Evolutionary conservation across 2,797 vertebrate genomes (phyloP).

Genomic region (Lepilemur septentrionalis): DNA sequence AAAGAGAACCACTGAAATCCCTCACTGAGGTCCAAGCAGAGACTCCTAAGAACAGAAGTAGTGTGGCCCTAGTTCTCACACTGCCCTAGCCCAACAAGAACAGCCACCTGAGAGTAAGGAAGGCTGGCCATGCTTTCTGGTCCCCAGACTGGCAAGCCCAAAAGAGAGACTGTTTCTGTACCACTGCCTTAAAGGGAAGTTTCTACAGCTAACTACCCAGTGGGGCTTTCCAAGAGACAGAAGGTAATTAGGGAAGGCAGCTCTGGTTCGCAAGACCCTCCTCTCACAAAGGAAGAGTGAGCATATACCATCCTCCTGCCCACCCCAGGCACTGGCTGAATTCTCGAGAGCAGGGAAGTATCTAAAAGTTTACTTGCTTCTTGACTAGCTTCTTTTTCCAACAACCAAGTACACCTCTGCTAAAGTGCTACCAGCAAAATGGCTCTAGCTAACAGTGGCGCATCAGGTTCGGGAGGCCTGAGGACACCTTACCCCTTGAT

Average conservation of each 20-base stretch:
- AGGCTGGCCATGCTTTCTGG: neutral
- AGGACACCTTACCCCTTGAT: conserved; percentile 92
- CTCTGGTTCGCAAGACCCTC: neutral
- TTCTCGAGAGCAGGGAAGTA: neutral
- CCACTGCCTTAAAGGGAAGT: neutral
- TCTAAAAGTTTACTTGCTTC: neutral
- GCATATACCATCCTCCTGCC: neutral
- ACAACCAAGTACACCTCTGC: neutral
- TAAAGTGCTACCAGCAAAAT: neutral
- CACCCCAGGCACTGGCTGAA: neutral
- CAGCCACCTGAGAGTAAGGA: neutral
- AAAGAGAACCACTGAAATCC: neutral
- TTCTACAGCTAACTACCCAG: neutral
- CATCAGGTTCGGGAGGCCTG: accelerated
- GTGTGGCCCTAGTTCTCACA: accelerated
- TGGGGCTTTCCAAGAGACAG: neutral
- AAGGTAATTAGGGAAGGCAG: neutral
- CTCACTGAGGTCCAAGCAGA: neutral
- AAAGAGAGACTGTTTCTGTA: neutral
- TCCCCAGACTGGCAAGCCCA: neutral
- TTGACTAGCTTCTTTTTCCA: neutral
- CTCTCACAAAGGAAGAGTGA: neutral
- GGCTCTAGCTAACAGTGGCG: neutral
- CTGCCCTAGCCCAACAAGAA: neutral
- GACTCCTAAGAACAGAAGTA: too few species aligned